Evolutionary conservation across 2,113 vertebrate species (phyloP).

Genomic region (Ranitomeya imitator): DNA sequence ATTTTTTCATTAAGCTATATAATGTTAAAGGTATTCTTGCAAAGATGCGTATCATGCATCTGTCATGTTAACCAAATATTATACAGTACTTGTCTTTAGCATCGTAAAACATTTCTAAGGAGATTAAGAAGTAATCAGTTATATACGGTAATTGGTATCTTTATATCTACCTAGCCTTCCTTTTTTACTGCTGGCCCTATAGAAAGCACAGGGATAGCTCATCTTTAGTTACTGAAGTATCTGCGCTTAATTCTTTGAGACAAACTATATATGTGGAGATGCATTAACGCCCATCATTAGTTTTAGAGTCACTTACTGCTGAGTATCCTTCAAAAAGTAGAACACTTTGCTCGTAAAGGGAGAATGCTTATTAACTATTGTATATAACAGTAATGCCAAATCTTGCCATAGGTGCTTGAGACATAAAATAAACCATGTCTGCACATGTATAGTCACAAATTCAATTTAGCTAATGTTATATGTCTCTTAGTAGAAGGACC

Average conservation of each 20-base stretch:
- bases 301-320: no score
- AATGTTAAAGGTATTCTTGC: not conserved
- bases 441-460: not conserved
- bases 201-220: not conserved
- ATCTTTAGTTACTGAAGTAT: not conserved
- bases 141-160: not conserved
- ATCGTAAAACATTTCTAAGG: not conserved
- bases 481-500: not conserved
- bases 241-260: not conserved
- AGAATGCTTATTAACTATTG: not conserved
- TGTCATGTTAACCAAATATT: slow-evolving; percentile 7
- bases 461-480: not conserved
- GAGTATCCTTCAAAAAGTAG: not conserved
- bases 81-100: not conserved
- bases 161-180: not conserved
- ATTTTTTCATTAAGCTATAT: not conserved
- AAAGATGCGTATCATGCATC: not conserved
- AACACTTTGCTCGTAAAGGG: not conserved
- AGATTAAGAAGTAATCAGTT: not conserved
- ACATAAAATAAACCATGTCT: not conserved
- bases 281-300: no score
- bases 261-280: no score
- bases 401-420: slow-evolving; percentile 17
- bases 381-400: not conserved
- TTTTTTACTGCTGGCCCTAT: not conserved